Evolutionary conservation across 2,797 vertebrate genomes (phyloP).

Genomic region (Eremophila alpestris): DNA sequence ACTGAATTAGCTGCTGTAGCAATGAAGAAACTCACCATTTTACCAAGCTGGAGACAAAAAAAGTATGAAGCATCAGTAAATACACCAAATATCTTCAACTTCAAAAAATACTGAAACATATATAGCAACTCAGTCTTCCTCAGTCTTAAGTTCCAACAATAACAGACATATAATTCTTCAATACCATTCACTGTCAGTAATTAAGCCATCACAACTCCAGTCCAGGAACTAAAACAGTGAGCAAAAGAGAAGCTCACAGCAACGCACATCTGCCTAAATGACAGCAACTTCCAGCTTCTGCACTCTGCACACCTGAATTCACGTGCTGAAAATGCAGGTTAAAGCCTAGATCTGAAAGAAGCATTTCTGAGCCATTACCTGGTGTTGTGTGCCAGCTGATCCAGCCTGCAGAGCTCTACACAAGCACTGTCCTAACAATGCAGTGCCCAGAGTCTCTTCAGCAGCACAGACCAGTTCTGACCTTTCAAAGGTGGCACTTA

Average conservation of each 20-base stretch:
- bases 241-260: background rate
- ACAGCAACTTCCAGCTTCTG: background rate
- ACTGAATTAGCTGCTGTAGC: background rate
- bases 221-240: background rate
- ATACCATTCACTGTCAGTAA: background rate
- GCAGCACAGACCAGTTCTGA: background rate
- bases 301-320: background rate
- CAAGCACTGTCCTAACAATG: background rate
- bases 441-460: background rate
- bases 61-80: background rate
- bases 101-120: background rate
- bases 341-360: background rate
- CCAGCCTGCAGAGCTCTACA: background rate
- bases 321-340: background rate
- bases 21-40: background rate
- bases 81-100: background rate
- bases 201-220: background rate
- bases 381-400: background rate
- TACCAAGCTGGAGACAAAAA: background rate
- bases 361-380: accelerated
- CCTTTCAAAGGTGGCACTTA: background rate
- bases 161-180: background rate
- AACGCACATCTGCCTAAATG: background rate
- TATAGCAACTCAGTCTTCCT: background rate
- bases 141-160: background rate